These are phyloP conservation scores for Bubo bubo DNA, from an alignment of 2,113 vertebrate species.

Conservation along the genomic window DNA sequence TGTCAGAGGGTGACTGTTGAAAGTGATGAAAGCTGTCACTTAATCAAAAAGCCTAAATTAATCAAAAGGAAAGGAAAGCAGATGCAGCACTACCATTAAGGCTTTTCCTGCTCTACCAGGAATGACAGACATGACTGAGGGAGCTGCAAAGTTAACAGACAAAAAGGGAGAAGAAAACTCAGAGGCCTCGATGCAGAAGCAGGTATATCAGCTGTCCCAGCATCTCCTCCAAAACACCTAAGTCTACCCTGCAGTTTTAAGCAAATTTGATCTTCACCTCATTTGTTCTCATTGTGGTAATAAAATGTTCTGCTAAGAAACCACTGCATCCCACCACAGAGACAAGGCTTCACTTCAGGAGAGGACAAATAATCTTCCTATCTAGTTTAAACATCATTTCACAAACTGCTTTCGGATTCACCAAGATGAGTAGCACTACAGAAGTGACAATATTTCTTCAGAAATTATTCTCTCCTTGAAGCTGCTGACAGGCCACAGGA, in stretches of 20 bases:
- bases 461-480: not conserved
- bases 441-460: not conserved
- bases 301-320: not conserved
- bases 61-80: constrained; percentile 48
- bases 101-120: not conserved
- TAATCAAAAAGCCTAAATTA: constrained; percentile 69
- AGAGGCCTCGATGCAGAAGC: not conserved
- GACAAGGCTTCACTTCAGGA: not conserved
- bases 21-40: constrained; percentile 72
- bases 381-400: not conserved
- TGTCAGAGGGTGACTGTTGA: constrained; percentile 62
- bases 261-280: not conserved
- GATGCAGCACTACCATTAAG: not conserved
- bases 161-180: not conserved
- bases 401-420: not conserved
- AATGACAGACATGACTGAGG: not conserved
- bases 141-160: not conserved
- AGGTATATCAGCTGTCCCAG: accelerated
- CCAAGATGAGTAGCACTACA: not conserved
- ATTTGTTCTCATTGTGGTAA: not conserved
- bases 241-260: not conserved
- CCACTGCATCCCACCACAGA: not conserved
- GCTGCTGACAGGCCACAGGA: not conserved
- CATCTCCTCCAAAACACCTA: not conserved
- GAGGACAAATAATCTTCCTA: not conserved